phyloP scores from a whole-genome alignment of 2,113 vertebrate species.

The Geococcyx californianus region DNA sequence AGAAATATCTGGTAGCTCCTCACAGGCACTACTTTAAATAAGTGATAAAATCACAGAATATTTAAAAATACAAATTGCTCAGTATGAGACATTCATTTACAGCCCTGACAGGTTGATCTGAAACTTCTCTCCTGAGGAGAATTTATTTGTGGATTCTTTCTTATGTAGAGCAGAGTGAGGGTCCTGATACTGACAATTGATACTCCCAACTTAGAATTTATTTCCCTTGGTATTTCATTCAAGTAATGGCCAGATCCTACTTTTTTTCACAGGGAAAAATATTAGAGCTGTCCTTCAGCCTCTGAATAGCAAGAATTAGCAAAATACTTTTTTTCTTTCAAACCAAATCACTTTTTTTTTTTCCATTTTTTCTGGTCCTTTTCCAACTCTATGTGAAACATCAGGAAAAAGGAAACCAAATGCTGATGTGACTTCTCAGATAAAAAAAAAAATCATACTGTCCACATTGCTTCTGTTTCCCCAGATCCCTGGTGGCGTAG shows the following conservation, averaged over 20 bases:
- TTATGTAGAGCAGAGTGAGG: not conserved
- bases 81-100: not conserved
- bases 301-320: not conserved
- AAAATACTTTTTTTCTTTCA: not conserved
- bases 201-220: not conserved
- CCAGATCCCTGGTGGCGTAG: not conserved
- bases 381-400: slow-evolving; percentile 57
- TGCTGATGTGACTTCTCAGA: slow-evolving; percentile 49
- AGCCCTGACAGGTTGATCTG: not conserved
- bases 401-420: slow-evolving; percentile 72
- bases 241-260: not conserved
- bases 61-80: not conserved
- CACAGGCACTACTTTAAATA: not conserved
- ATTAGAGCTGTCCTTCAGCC: not conserved
- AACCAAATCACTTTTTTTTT: not conserved
- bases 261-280: not conserved
- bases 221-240: not conserved
- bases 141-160: not conserved
- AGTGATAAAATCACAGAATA: not conserved
- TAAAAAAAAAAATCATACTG: not conserved
- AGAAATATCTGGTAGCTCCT: not conserved
- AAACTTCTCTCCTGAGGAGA: not conserved
- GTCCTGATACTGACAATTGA: not conserved
- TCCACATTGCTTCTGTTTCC: slow-evolving; percentile 2
- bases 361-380: slow-evolving; percentile 11